A percentile compares a stretch with the other conserved stretches of the same genome.
These are phyloP conservation scores for Campaea margaritaria DNA, from an alignment of 2,888 invertebrate genomes.

Conservation along the genomic window DNA sequence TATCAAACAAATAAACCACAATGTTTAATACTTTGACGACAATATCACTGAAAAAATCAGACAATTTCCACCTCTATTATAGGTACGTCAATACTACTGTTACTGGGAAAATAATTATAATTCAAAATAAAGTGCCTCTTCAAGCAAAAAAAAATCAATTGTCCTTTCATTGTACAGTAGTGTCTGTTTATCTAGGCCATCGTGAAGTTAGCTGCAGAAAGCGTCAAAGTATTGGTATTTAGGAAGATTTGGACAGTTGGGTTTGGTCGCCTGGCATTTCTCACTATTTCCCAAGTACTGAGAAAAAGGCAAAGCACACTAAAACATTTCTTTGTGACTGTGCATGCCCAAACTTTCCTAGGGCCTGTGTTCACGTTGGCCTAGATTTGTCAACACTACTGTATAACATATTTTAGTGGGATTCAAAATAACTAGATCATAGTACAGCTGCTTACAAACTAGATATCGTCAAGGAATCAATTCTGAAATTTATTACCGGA, in stretches of 20 bases:
- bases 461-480: slow-evolving; percentile 74
- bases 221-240: no score
- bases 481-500: slow-evolving; percentile 65
- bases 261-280: no score
- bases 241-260: no score
- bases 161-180: slow-evolving; percentile 43
- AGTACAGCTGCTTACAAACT: slow-evolving; percentile 70
- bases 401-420: slow-evolving; percentile 48
- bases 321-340: no score
- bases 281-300: no score
- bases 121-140: slow-evolving; percentile 49
- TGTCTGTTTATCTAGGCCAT: no score
- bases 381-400: no score
- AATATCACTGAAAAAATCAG: slow-evolving; percentile 27
- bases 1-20: slow-evolving; percentile 13
- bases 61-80: slow-evolving; percentile 30
- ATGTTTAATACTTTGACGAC: slow-evolving; percentile 20
- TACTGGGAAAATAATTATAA: slow-evolving; percentile 19
- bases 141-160: slow-evolving; percentile 50
- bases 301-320: no score
- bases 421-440: slow-evolving; percentile 55
- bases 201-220: no score
- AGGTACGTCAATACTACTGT: slow-evolving; percentile 28
- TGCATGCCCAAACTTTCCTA: no score
- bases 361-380: no score